A percentile compares a stretch with the other conserved stretches of the same genome.
These are phyloP conservation scores for Scomber colias DNA, from an alignment of 2,113 vertebrate species.

Conservation along the genomic window DNA sequence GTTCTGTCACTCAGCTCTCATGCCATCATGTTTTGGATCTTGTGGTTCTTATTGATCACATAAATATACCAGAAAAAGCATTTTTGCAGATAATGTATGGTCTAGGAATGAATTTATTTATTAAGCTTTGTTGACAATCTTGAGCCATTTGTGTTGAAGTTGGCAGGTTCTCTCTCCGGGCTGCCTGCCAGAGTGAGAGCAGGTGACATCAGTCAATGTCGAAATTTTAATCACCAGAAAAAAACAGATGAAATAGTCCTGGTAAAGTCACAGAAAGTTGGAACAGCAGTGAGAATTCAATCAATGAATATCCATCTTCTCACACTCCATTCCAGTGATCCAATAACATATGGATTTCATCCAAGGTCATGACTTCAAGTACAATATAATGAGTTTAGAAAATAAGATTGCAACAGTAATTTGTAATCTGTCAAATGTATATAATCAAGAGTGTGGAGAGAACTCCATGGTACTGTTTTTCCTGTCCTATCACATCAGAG, in stretches of 20 bases:
- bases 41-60: not conserved
- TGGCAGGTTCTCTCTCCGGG: constrained; percentile 31
- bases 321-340: not conserved
- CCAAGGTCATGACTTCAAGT: not conserved
- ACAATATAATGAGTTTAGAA: not conserved
- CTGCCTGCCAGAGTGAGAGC: constrained; percentile 37
- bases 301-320: not conserved
- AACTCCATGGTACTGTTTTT: too few relatives aligned
- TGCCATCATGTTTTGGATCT: not conserved
- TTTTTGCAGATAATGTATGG: not conserved
- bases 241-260: not conserved
- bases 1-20: not conserved
- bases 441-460: too few relatives aligned
- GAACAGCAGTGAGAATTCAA: not conserved
- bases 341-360: not conserved
- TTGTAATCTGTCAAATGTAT: too few relatives aligned
- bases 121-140: not conserved
- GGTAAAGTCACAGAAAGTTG: constrained; percentile 17
- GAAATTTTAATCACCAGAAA: constrained; percentile 36
- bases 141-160: not conserved
- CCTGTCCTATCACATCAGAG: too few relatives aligned
- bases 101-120: not conserved
- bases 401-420: not conserved
- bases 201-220: constrained; percentile 51
- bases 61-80: not conserved